These are phyloP conservation scores for Ips nitidus DNA, from an alignment of 1,140 invertebrate species.

Conservation along the genomic window DNA sequence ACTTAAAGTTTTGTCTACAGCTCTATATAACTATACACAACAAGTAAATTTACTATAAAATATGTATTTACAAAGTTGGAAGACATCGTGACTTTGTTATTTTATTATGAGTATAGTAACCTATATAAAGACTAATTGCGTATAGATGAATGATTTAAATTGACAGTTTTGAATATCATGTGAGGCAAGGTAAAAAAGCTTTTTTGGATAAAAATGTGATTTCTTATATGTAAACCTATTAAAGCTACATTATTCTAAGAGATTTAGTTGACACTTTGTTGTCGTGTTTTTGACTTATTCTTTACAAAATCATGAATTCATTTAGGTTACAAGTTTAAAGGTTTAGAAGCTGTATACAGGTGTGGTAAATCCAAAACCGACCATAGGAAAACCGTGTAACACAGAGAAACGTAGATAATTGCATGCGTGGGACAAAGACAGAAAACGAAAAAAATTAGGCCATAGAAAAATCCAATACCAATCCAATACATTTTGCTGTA, in stretches of 20 bases:
- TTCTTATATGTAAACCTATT: not conserved
- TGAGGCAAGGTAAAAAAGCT: not conserved
- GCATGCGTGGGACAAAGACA: too few species aligned
- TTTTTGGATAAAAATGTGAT: not conserved
- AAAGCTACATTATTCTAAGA: constrained; percentile 2
- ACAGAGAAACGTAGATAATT: too few species aligned
- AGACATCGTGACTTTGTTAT: constrained; percentile 38
- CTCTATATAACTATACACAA: not conserved
- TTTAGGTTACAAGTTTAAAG: not conserved
- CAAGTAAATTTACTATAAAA: not conserved
- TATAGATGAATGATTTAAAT: not conserved
- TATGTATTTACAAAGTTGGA: constrained; percentile 30
- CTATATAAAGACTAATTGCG: not conserved
- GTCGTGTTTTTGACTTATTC: constrained; percentile 17
- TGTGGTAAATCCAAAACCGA: too few species aligned
- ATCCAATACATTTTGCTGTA: too few species aligned
- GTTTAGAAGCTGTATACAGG: too few species aligned
- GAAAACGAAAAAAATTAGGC: too few species aligned
- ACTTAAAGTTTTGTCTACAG: not conserved
- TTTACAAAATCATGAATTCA: not conserved
- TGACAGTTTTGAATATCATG: not conserved
- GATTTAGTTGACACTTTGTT: constrained; percentile 28
- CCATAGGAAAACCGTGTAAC: too few species aligned
- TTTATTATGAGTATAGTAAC: constrained; percentile 12
- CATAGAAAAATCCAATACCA: too few species aligned